Evolutionary conservation across 1,140 invertebrate species (phyloP).

Genomic region (Pararge aegeria): DNA sequence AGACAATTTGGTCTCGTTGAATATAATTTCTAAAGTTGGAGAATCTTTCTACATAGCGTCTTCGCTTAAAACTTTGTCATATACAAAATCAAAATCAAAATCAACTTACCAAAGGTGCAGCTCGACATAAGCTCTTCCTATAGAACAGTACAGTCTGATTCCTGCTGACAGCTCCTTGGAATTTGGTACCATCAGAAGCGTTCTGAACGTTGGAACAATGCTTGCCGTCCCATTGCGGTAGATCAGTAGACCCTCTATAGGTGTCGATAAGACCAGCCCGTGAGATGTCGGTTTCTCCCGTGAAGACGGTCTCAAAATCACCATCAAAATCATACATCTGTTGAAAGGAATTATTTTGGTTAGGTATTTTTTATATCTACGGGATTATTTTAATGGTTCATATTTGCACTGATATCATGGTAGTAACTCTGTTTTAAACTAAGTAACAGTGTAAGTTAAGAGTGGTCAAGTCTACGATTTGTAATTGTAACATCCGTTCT

Average conservation of each 20-base stretch:
- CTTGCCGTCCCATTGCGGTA: conserved; percentile 88
- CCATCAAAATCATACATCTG: conserved; percentile 93
- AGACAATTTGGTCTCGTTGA: no score
- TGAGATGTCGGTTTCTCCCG: conserved; percentile 83
- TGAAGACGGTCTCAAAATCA: conserved; percentile 90
- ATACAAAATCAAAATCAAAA: background rate
- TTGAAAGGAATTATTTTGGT: background rate
- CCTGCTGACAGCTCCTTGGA: conserved; percentile 84
- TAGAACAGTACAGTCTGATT: conserved; percentile 88
- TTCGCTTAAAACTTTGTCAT: background rate
- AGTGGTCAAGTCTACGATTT: no score
- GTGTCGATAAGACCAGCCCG: conserved; percentile 86
- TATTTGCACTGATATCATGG: no score
- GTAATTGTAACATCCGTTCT: no score
- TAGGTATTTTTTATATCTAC: no score
- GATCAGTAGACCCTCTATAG: conserved; percentile 84
- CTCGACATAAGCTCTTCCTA: conserved; percentile 90
- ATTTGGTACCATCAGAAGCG: conserved; percentile 93
- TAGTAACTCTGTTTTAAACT: no score
- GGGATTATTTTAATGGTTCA: no score
- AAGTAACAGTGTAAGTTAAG: no score
- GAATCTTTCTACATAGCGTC: no score
- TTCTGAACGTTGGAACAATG: conserved; percentile 88
- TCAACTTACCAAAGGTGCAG: conserved; percentile 84
- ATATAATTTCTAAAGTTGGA: no score